Conservation (phyloP, 2,888 invertebrate species). For the Thera britannica region DNA sequence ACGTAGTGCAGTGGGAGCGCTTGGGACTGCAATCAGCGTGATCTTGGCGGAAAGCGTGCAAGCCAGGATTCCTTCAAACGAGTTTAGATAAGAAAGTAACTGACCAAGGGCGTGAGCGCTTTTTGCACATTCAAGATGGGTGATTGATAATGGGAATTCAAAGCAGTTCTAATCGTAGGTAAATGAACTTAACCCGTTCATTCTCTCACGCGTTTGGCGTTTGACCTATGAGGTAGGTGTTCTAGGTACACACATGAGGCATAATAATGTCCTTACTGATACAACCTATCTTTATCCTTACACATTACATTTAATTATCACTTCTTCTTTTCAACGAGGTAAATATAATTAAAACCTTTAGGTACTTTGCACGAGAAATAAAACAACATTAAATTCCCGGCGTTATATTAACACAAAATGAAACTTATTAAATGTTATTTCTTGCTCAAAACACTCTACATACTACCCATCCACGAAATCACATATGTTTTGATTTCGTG, state of each 20-base stretch:
- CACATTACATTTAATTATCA: too few relatives aligned
- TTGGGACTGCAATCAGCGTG: slow-evolving; percentile 21
- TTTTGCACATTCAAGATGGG: slow-evolving; percentile 32
- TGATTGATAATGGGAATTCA: slow-evolving; percentile 25
- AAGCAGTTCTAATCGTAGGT: slow-evolving; percentile 8
- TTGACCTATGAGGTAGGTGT: too few relatives aligned
- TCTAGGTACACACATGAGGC: too few relatives aligned
- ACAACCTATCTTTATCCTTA: too few relatives aligned
- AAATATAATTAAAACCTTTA: too few relatives aligned
- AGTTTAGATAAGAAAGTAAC: slow-evolving; percentile 44
- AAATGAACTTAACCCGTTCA: background rate
- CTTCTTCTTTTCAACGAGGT: too few relatives aligned
- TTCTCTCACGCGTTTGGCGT: background rate
- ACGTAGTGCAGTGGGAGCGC: slow-evolving; percentile 1
- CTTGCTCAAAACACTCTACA: too few relatives aligned
- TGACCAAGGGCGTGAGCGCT: slow-evolving; percentile 41
- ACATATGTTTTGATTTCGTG: background rate
- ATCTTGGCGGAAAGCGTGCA: slow-evolving; percentile 42
- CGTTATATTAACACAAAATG: too few relatives aligned
- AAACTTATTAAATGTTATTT: too few relatives aligned
- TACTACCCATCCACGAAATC: background rate
- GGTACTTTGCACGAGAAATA: too few relatives aligned
- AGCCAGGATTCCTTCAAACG: slow-evolving; percentile 43
- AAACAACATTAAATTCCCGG: too few relatives aligned
- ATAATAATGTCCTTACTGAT: too few relatives aligned